These are phyloP conservation scores for Lithophane socia DNA, from an alignment of 2,888 invertebrate species.

Conservation along the genomic window DNA sequence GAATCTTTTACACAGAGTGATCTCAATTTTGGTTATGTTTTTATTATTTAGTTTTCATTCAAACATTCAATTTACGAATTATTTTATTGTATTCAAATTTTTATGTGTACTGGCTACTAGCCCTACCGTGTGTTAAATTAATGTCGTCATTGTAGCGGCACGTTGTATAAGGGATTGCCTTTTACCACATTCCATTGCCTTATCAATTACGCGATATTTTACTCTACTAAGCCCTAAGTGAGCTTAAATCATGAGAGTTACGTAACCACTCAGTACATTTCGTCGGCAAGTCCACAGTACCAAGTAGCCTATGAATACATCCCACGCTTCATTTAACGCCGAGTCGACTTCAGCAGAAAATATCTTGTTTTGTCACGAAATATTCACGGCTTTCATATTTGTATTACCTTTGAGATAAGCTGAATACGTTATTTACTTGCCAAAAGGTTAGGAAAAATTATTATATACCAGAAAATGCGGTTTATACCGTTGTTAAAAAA, in stretches of 20 bases:
- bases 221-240: constrained; percentile 13
- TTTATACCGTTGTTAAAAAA: background rate
- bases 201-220: constrained; percentile 28
- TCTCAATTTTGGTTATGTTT: too few relatives aligned
- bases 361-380: constrained; percentile 54
- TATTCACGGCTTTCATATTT: constrained; percentile 51
- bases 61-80: too few relatives aligned
- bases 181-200: background rate
- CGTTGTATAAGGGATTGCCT: too few relatives aligned
- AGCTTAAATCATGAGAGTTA: constrained; percentile 36
- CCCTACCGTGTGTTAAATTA: too few relatives aligned
- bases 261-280: constrained; percentile 47
- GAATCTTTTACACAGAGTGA: too few relatives aligned
- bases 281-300: constrained; percentile 33
- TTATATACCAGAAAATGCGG: background rate
- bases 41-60: too few relatives aligned
- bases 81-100: too few relatives aligned
- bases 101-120: too few relatives aligned
- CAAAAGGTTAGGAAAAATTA: background rate
- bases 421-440: constrained; percentile 24
- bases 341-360: constrained; percentile 50
- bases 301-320: constrained; percentile 53
- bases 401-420: constrained; percentile 45
- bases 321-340: constrained; percentile 56
- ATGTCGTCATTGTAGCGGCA: too few relatives aligned